A percentile compares a stretch with the other conserved stretches of the same genome.
These are phyloP conservation scores for Hyposoter didymator DNA, from an alignment of 2,888 invertebrate species.

Conservation along the genomic window DNA sequence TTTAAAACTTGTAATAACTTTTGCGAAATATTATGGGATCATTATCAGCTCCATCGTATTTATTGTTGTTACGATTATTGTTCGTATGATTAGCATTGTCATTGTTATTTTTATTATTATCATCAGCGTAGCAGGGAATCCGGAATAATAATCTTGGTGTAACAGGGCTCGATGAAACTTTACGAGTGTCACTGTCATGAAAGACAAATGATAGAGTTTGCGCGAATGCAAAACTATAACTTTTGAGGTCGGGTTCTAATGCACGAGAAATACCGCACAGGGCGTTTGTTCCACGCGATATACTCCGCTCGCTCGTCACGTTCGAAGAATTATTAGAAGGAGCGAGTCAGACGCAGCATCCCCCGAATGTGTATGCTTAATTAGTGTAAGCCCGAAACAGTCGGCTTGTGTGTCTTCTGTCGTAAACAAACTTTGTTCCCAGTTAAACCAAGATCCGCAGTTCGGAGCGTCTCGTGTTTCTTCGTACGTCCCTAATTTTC, in stretches of 20 bases:
- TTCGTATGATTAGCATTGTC: background rate
- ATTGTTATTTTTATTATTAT: slow-evolving; percentile 15
- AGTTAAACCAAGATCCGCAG: background rate
- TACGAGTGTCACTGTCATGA: slow-evolving; percentile 6
- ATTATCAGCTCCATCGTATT: background rate
- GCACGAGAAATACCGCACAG: background rate
- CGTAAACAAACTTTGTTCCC: slow-evolving; percentile 18
- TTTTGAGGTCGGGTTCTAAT: slow-evolving; percentile 4
- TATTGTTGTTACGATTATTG: background rate
- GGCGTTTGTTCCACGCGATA: slow-evolving; percentile 15
- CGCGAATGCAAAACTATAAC: slow-evolving; percentile 26
- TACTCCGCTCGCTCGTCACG: slow-evolving; percentile 29
- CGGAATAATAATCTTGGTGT: slow-evolving; percentile 13
- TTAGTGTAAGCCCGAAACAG: background rate
- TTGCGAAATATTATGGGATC: background rate
- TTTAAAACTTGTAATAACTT: background rate
- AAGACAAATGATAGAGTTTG: slow-evolving; percentile 15
- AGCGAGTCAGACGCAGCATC: background rate
- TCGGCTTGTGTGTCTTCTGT: background rate
- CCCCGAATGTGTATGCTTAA: slow-evolving; percentile 3
- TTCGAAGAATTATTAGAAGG: slow-evolving; percentile 31
- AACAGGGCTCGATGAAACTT: slow-evolving; percentile 31
- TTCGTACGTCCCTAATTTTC: background rate
- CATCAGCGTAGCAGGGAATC: background rate
- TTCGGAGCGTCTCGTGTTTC: background rate